Base-by-base conservation (phyloP, 2,888 invertebrate genomes). In the Pantelozetes paolii region DNA sequence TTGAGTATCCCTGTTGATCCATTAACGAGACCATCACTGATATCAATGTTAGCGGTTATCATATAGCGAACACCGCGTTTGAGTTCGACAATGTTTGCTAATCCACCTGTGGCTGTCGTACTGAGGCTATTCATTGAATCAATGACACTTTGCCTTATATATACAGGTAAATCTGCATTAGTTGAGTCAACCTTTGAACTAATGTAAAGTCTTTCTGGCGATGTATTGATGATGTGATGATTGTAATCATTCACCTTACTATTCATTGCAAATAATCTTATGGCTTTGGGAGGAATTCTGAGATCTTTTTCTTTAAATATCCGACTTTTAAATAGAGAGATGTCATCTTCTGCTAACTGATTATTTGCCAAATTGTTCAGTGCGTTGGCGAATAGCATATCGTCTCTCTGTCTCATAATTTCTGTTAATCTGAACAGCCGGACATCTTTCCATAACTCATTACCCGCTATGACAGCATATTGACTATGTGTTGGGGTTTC, bases 1-100 rank as follows among this genome's bases (percentile, higher is more conserved):
- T 15, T 71, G 18, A 78, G 32, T 1, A 48, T 71, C 20, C 78
- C 78, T 9, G 71, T 76, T 2, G 77, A n/a, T 13, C 77, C 77
- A 72, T 78, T 78, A 15, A 77, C 76, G 1, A 78, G 57, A 0
- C 77, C 77, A 71, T 78, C 78, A 1, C 57, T 0, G 0, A 75
- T 76, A 59, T 76, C 73, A 18, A 79, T 50, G 54, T 79, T 79
- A 9, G 62, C 72, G 13, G 76, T 48, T 5, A 78, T 64, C 67
- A 79, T 76, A 32, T 78, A 78, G 0, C 69, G 26, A 0, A 67
- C 73, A 13, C 75, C 77, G n/a, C 18, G 48, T 40, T 71, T 75
- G 59, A 70, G 42, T n/a, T 3, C 45, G 2, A 71, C 15, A 20
- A 5, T 26, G 13, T 71, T 40, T 26, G 28, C 9, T n/a, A 71